Evolutionary conservation across 1,140 invertebrate genomes (phyloP), one percentile per base, ranked within the genome.

Genomic region (Drosophila kanapiae): DNA sequence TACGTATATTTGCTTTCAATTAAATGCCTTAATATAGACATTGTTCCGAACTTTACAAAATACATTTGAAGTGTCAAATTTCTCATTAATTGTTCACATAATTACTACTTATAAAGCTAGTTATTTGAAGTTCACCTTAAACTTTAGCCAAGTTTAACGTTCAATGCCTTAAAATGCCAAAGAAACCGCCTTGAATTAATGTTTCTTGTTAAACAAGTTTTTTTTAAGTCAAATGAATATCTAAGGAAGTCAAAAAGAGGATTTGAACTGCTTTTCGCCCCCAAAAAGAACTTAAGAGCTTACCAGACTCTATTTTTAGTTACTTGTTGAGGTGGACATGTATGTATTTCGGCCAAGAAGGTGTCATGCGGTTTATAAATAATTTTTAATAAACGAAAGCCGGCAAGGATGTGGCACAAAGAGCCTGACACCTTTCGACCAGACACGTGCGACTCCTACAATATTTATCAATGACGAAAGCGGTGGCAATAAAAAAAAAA

Each of bases 391-490:
- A 72, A 60, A 38, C 43, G 37, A 58, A 72, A 72, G 43, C 53
- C 35, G 27, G 27, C 35, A 31, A 29, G 18, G 57, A 61, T 35
- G 43, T 49, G 69, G 31, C 67, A 71, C 43, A 45, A 40, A 72
- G 42, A 72, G 57, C 67, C 27, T 72, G 69, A 72, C 69, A 72
- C 69, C 67, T 72, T 64, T 72, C 67, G 37, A 29, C 54, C 51
- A 18, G 16, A 69, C 67, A 72, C 67, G 69, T 72, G 53, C 37
- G 68, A 42, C 54, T 72, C 23, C 31, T 72, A 51, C 69, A 74
- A 74, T 54, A 74, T 75, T 75, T 54, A 62, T 75, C 69, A 74
- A 74, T 54, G 70, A 75, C 58, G 57, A 75, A 75, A 54, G 71
- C 58, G 49, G 58, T 11, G 48, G n/a, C 33, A 42, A 54, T 49